Percentiles rank a stretch among this genome's conserved stretches.
These are phyloP conservation scores for Hesperia comma DNA, from an alignment of 2,888 invertebrate genomes.

Conservation along the genomic window DNA sequence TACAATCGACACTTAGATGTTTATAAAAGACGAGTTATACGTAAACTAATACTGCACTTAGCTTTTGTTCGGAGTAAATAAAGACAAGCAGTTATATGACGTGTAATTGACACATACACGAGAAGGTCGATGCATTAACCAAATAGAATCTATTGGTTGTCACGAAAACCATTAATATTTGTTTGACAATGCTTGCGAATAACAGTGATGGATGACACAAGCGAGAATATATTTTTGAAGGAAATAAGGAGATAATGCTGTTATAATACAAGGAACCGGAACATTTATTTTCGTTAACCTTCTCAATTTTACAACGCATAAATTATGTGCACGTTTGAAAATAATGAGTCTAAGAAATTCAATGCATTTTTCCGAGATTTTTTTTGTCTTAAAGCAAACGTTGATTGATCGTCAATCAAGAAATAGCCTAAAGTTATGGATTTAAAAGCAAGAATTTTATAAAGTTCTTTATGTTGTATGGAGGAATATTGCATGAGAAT, in stretches of 20 bases:
- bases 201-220: slow-evolving; percentile 16
- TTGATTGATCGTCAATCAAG: too few relatives aligned
- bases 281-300: neutral
- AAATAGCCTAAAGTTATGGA: too few relatives aligned
- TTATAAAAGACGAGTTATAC: neutral
- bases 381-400: too few relatives aligned
- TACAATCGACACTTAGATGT: neutral
- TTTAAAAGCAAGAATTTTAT: too few relatives aligned
- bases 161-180: slow-evolving; percentile 12
- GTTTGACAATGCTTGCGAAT: slow-evolving; percentile 13
- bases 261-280: too few relatives aligned
- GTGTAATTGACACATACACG: slow-evolving; percentile 8
- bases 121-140: slow-evolving; percentile 13
- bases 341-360: too few relatives aligned
- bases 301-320: neutral
- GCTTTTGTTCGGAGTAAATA: neutral
- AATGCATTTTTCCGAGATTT: too few relatives aligned
- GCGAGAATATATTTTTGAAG: slow-evolving; percentile 2
- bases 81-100: neutral
- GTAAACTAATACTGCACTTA: neutral
- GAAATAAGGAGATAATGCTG: slow-evolving; percentile 3
- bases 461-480: too few relatives aligned
- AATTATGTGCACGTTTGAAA: neutral
- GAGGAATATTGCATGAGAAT: too few relatives aligned
- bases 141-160: slow-evolving; percentile 12